These are phyloP conservation scores for Xerus rutilus DNA, from an alignment of 2,797 vertebrate species.

Conservation along the genomic window DNA sequence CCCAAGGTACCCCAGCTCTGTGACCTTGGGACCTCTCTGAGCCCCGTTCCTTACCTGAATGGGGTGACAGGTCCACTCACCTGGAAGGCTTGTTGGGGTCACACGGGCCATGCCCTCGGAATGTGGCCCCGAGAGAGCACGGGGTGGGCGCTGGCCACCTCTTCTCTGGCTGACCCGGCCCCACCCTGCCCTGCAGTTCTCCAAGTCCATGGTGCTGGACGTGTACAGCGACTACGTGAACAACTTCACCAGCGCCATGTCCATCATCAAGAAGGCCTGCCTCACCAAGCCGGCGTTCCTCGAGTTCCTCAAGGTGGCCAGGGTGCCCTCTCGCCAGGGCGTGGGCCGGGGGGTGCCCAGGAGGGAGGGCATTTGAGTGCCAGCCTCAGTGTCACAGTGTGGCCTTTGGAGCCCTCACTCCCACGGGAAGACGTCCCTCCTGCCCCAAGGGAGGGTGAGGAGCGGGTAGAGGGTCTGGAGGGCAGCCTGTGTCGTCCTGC, in stretches of 20 bases:
- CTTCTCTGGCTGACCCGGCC: fast-evolving
- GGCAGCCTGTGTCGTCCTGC: no score
- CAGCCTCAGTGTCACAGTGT: no score
- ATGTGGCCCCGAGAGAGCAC: fast-evolving
- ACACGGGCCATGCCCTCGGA: fast-evolving
- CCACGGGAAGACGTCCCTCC: neutral
- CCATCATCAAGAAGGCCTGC: constrained; percentile 97
- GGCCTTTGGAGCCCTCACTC: neutral
- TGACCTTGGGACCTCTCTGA: neutral
- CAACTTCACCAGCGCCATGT: constrained; percentile 98
- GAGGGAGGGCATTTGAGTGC: neutral
- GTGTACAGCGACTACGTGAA: constrained; percentile 98
- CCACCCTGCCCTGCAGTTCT: constrained; percentile 90
- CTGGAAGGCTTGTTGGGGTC: neutral
- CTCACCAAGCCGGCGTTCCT: constrained; percentile 96
- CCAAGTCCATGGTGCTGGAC: constrained; percentile 97
- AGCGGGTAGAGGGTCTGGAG: neutral
- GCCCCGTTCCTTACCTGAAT: neutral
- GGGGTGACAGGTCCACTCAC: no score
- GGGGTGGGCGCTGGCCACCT: fast-evolving
- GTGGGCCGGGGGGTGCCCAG: neutral
- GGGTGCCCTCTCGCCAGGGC: neutral
- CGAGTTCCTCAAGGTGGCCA: constrained; percentile 96
- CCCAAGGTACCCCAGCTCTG: fast-evolving
- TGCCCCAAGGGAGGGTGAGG: neutral